Evolutionary conservation across 2,888 invertebrate genomes (phyloP).

Genomic region (Cryptocheilus praepositus): DNA sequence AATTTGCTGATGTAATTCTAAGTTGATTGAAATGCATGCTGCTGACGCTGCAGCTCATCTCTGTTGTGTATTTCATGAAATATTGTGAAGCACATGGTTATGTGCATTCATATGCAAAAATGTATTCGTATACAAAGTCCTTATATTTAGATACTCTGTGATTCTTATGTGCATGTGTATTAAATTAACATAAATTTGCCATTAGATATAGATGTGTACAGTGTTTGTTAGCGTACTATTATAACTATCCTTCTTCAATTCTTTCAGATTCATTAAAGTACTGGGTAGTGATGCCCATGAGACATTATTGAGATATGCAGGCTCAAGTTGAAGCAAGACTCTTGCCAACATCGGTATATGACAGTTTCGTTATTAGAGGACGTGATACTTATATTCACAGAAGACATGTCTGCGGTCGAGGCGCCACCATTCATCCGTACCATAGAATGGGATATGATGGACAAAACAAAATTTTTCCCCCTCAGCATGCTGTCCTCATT

Average conservation of each 20-base stretch:
- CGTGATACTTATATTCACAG: constrained; percentile 25
- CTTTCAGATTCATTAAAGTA: constrained; percentile 29
- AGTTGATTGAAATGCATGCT: too few relatives aligned
- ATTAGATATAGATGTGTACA: neutral
- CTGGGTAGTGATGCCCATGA: constrained; percentile 64
- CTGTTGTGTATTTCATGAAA: too few relatives aligned
- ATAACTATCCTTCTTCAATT: constrained; percentile 9
- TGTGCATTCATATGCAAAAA: too few relatives aligned
- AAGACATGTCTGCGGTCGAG: constrained; percentile 76
- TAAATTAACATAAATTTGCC: too few relatives aligned
- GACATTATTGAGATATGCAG: constrained; percentile 67
- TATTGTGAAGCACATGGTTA: too few relatives aligned
- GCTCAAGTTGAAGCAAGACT: constrained; percentile 53
- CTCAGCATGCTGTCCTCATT: constrained; percentile 93
- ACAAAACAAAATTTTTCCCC: constrained; percentile 95
- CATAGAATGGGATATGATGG: constrained; percentile 99
- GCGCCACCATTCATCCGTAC: constrained; percentile 83
- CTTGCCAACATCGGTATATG: constrained; percentile 25
- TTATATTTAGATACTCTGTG: too few relatives aligned
- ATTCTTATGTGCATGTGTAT: too few relatives aligned
- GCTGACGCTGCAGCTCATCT: too few relatives aligned
- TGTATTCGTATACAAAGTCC: too few relatives aligned
- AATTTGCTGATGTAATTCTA: too few relatives aligned
- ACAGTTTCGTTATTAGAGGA: constrained; percentile 30
- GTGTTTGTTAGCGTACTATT: neutral